A percentile compares a stretch with the other conserved stretches of the same genome.
Evolutionary conservation across 2,797 vertebrate genomes (phyloP).

Genomic region (Apogon hyalosoma): DNA sequence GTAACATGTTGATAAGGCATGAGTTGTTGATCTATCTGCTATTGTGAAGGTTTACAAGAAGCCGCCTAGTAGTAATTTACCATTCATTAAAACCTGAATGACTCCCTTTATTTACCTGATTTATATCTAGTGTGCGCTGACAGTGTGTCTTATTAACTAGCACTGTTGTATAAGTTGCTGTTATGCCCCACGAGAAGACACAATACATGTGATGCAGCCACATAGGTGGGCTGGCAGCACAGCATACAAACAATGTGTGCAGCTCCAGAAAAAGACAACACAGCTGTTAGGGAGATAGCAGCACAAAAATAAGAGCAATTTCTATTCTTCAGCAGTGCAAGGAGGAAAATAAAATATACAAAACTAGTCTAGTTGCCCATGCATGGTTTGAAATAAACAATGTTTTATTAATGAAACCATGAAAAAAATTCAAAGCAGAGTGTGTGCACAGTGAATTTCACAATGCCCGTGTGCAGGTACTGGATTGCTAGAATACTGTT

Average conservation of each 20-base stretch:
- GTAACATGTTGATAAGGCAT: constrained; percentile 36
- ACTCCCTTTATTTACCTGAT: constrained; percentile 10
- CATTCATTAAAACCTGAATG: constrained; percentile 50
- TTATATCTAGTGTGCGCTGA: constrained; percentile 21
- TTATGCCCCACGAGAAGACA: constrained; percentile 24
- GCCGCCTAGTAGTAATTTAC: constrained; percentile 1
- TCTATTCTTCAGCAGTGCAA: constrained; percentile 15
- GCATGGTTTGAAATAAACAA: constrained; percentile 47
- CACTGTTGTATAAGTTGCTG: constrained; percentile 11
- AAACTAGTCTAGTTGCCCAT: not conserved
- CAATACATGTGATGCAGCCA: constrained; percentile 28
- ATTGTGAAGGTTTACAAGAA: constrained; percentile 42
- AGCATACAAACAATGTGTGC: constrained; percentile 32
- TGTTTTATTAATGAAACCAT: constrained; percentile 58
- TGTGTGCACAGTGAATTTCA: constrained; percentile 52
- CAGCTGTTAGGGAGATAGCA: constrained; percentile 35
- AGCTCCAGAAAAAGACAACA: constrained; percentile 5
- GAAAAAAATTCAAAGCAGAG: constrained; percentile 41
- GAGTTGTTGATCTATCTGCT: constrained; percentile 22
- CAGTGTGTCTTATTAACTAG: constrained; percentile 41
- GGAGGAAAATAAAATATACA: constrained; percentile 14
- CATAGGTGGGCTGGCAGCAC: constrained; percentile 2
- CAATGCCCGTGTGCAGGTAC: constrained; percentile 47
- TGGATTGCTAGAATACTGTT: constrained; percentile 36
- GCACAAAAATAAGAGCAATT: constrained; percentile 22